Evolutionary conservation across 2,797 vertebrate species (phyloP).

Genomic region (Cheirogaleus major): DNA sequence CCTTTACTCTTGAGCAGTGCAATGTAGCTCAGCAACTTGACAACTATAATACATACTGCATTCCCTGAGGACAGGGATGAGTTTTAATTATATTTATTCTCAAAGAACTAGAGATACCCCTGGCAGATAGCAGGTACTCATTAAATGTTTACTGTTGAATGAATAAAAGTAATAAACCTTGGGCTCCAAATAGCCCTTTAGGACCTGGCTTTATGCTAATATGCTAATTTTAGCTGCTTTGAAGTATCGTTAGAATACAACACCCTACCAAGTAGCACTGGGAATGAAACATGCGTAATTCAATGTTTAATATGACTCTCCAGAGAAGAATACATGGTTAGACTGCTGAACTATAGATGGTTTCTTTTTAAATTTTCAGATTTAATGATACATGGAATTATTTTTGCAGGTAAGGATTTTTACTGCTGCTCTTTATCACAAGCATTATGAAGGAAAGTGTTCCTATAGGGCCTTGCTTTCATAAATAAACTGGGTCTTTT

Average conservation of each 20-base stretch:
- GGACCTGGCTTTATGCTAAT: constrained; percentile 58
- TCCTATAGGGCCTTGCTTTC: constrained; percentile 41
- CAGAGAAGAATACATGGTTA: constrained; percentile 1
- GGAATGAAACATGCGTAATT: constrained; percentile 37
- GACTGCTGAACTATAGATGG: constrained; percentile 23
- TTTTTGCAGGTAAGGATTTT: constrained; percentile 54
- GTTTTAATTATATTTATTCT: constrained; percentile 45
- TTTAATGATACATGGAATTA: constrained; percentile 70
- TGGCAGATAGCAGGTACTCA: constrained; percentile 30
- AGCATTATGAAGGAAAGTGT: constrained; percentile 44
- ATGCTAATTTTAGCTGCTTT: constrained; percentile 55
- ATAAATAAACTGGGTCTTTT: constrained; percentile 44
- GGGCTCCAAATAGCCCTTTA: constrained; percentile 60
- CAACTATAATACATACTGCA: not conserved
- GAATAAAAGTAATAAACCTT: constrained; percentile 62
- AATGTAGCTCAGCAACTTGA: too few relatives aligned
- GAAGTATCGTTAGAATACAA: constrained; percentile 35
- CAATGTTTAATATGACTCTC: constrained; percentile 24
- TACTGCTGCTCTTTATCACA: constrained; percentile 28
- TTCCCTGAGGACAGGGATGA: not conserved
- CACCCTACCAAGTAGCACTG: not conserved
- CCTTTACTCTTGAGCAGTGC: not conserved
- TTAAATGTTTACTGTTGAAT: constrained; percentile 59
- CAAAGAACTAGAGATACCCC: not conserved
- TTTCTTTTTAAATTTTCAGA: constrained; percentile 55